Evolutionary conservation across 2,888 invertebrate species (phyloP), one percentile per base, ranked within the genome.

Genomic region (Dicycla oo): DNA sequence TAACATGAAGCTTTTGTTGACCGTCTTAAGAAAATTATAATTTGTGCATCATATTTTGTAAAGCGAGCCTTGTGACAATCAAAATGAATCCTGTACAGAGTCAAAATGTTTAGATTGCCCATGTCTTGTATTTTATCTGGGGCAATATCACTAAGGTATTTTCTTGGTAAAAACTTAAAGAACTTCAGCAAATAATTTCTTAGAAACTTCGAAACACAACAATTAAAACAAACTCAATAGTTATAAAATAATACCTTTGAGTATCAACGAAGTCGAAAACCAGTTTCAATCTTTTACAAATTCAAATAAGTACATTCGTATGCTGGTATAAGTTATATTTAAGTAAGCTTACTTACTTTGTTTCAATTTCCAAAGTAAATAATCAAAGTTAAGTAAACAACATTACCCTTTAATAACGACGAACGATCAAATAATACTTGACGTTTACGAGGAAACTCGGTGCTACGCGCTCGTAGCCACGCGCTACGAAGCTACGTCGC

Each of bases 371-470:
- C 53, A 68, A 67, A 78, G 69, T 79, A 74, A 86, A 85, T 82
- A 84, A 80, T 84, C 66, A 75, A 82, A 77, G 77, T 80, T 81
- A 73, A 77, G 69, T 78, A 65, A 86, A 77, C 74, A 80, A 78
- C 70, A 68, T 76, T 72, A 81, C 65, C 74, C 75, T 75, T 73
- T 86, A 85, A 83, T 78, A 81, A 81, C 81, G 77, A 83, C 69
- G 79, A 77, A 86, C 81, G 70, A 79, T 81, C 85, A 81, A 85
- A 85, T 83, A 78, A 78, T 77, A 75, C 80, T 81, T 66, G 83
- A 87, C 80, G 75, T 86, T 83, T 84, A 87, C 81, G 77, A 86
- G 84, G 73, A 80, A 86, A 81, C 81, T 78, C 77, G 43, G 58
- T 63, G 67, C 74, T 69, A 79, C 73, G 86, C 76, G 80, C 77